Evolutionary conservation across 2,888 invertebrate species (phyloP).

Genomic region (Strigamia crassipes): DNA sequence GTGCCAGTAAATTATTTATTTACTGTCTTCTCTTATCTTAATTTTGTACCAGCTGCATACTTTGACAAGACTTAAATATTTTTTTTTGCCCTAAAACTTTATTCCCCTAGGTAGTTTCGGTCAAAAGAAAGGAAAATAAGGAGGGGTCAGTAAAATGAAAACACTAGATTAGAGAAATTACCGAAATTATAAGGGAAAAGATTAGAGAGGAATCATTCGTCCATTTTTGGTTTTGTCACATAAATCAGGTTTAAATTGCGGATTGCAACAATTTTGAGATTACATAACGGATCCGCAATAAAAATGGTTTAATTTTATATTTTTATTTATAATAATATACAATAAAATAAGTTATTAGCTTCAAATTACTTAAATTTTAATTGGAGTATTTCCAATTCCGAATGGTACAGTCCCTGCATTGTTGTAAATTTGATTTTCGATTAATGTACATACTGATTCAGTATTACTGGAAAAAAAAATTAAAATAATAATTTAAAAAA

Average conservation of each 20-base stretch:
- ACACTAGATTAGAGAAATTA: conserved; percentile 37
- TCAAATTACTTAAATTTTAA: conserved; percentile 22
- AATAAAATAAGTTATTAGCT: background rate
- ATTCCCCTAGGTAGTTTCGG: conserved; percentile 1
- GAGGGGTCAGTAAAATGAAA: conserved; percentile 14
- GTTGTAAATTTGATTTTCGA: background rate
- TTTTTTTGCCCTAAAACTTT: background rate
- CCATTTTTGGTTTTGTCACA: background rate
- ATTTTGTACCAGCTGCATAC: conserved; percentile 28
- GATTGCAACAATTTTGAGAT: background rate
- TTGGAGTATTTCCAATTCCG: conserved; percentile 26
- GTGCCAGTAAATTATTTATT: conserved; percentile 11
- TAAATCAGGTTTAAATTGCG: conserved; percentile 16
- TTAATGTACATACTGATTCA: background rate
- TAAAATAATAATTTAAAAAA: background rate
- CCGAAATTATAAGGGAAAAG: conserved; percentile 8
- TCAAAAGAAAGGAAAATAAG: background rate
- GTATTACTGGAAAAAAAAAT: too few species aligned
- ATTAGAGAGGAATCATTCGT: background rate
- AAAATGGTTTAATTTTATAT: background rate
- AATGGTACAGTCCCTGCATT: conserved; percentile 13
- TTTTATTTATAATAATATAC: conserved; percentile 1
- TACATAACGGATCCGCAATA: background rate
- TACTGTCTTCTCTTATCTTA: conserved; percentile 26
- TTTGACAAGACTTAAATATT: conserved; percentile 14